phyloP scores from a whole-genome alignment of 2,797 vertebrate species.

The Melanotaenia maccullochi region DNA sequence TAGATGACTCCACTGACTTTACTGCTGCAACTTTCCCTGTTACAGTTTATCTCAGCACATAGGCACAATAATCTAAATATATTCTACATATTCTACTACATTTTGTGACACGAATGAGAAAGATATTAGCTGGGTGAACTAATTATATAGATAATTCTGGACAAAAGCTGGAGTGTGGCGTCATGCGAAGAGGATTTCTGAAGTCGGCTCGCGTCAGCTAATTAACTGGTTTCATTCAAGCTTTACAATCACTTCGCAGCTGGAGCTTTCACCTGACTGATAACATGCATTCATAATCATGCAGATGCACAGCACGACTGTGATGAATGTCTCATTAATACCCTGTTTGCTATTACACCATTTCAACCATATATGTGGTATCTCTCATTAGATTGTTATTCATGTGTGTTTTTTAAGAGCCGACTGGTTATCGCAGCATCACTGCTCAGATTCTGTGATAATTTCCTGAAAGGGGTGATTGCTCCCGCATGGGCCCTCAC shows the following conservation, averaged over 20 bases:
- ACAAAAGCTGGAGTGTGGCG: slow-evolving; percentile 1
- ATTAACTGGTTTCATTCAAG: slow-evolving; percentile 25
- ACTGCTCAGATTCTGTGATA: background rate
- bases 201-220: background rate
- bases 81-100: too few relatives aligned
- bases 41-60: background rate
- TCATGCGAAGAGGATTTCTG: background rate
- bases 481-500: too few relatives aligned
- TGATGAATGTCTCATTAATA: slow-evolving; percentile 2
- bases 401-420: background rate
- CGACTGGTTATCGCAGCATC: background rate
- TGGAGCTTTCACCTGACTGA: slow-evolving; percentile 9
- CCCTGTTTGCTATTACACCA: background rate
- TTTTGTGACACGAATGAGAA: background rate
- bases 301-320: background rate
- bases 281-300: background rate
- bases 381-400: slow-evolving; percentile 11
- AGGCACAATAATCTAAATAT: too few relatives aligned
- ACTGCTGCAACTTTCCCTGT: background rate
- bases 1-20: background rate
- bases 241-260: slow-evolving; percentile 15
- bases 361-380: background rate
- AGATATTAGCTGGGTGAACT: background rate
- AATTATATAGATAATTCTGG: background rate
- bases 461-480: background rate